These are phyloP conservation scores for Merodon equestris DNA, from an alignment of 2,888 invertebrate species.

Conservation along the genomic window DNA sequence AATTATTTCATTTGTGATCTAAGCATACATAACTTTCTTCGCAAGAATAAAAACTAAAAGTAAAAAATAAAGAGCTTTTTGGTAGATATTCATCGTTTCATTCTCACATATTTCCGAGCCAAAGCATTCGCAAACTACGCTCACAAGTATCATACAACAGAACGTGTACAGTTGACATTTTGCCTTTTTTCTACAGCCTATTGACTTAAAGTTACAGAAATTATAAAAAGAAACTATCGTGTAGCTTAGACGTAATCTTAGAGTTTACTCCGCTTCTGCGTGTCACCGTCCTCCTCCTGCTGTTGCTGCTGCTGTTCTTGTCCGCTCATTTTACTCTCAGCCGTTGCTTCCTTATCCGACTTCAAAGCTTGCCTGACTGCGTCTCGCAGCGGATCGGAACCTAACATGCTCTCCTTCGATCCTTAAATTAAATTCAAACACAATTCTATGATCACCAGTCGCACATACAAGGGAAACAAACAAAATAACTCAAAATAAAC, in stretches of 20 bases:
- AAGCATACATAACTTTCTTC: too few species aligned
- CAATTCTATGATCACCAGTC: not conserved
- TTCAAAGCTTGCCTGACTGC: constrained; percentile 53
- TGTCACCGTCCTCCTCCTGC: constrained; percentile 38
- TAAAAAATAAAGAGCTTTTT: too few species aligned
- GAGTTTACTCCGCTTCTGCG: constrained; percentile 60
- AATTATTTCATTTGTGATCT: too few species aligned
- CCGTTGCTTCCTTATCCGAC: constrained; percentile 6
- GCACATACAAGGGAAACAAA: constrained; percentile 2
- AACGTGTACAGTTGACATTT: too few species aligned
- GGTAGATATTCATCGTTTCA: too few species aligned
- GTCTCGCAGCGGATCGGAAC: constrained; percentile 34
- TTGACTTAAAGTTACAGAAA: too few species aligned
- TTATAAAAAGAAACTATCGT: not conserved
- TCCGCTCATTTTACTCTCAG: constrained; percentile 1
- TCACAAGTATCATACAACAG: too few species aligned
- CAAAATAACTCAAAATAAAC: constrained; percentile 4
- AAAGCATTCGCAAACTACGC: too few species aligned
- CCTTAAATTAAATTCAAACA: constrained; percentile 45
- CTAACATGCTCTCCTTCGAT: constrained; percentile 44
- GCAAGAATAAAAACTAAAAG: too few species aligned
- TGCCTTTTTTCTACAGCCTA: too few species aligned
- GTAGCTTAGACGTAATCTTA: constrained; percentile 15
- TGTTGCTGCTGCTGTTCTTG: constrained; percentile 12
- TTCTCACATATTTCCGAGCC: too few species aligned